Evolutionary conservation across 2,888 invertebrate species (phyloP), one percentile per base, ranked within the genome.

Genomic region (Sthenelais limicola): DNA sequence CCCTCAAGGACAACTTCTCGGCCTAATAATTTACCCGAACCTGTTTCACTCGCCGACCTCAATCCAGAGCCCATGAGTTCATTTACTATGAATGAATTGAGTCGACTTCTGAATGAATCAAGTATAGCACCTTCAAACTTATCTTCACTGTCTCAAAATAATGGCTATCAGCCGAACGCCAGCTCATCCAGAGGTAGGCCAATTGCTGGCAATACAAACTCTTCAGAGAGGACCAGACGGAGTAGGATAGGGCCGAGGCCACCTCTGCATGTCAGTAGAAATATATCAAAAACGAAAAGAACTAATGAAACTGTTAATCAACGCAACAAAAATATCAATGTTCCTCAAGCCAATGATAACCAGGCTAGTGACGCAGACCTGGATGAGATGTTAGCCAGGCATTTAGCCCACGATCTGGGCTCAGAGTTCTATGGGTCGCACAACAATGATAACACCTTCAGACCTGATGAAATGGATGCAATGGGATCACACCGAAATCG

Each of bases 41-140:
- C 38, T 3, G 56, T 15, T 21, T 32, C 33, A 15, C 33, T 35
- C 3, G 38, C 32, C 12, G 70, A 70, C 15, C n/a, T 52, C n/a
- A 38, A 30, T 12, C 38, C 49, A n/a, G 48, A 71, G 12, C 38
- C 26, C 0, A 47, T 56, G 33, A 48, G n/a, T n/a, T 26, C 56
- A 1, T 71, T 71, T 43, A 49, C 71, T 24, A 62, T 71, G 71
- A 43, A 62, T 48, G 71, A 71, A 56, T n/a, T 71, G 21, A 71
- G 48, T 26, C 58, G 71, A 1, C 58, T 71, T 3, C 30, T 71
- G 48, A 47, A 58, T 24, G 30, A 48, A 15, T 48, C 67, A 2
- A 62, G 62, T 38, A n/a, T 33, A 24, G 54, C 48, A 5, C 67
- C 2, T 3, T 12, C 5, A 5, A 54, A 9, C 28, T n/a, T n/a